phyloP scores from a whole-genome alignment of 1,140 invertebrate species.

The Subanguina moxae region DNA sequence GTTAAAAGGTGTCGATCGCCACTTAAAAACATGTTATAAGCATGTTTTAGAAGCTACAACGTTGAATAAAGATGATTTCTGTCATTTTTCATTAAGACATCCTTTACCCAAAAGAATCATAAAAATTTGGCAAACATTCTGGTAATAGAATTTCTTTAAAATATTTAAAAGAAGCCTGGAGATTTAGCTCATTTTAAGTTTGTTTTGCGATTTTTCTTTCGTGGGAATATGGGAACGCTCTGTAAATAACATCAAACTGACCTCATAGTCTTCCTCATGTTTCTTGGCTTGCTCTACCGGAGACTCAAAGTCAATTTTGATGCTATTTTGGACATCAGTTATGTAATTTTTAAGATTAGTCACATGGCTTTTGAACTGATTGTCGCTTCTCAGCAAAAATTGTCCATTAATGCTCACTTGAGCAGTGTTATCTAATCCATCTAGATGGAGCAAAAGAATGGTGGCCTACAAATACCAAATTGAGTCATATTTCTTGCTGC shows the following conservation, averaged over 20 bases:
- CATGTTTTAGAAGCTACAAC: too few species aligned
- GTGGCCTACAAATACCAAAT: neutral
- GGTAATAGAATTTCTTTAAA: too few species aligned
- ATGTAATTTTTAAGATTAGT: neutral
- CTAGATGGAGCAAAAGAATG: constrained; percentile 4
- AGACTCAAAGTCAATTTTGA: constrained; percentile 4
- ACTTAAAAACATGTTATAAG: too few species aligned
- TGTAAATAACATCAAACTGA: neutral
- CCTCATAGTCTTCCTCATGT: neutral
- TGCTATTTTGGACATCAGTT: neutral
- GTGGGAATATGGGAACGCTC: too few species aligned
- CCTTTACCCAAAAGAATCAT: too few species aligned
- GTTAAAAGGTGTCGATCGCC: too few species aligned
- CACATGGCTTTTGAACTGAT: constrained; percentile 7
- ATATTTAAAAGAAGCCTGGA: too few species aligned
- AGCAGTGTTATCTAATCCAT: neutral
- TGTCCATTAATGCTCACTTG: neutral
- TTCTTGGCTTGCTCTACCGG: neutral
- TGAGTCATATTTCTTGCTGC: neutral
- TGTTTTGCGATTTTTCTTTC: too few species aligned
- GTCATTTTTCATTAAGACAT: too few species aligned
- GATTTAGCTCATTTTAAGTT: too few species aligned
- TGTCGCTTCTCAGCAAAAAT: neutral
- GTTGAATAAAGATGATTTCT: too few species aligned
- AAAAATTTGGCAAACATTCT: too few species aligned